phyloP scores from a whole-genome alignment of 1,140 invertebrate genomes.

The Drosophila kohkoa region DNA sequence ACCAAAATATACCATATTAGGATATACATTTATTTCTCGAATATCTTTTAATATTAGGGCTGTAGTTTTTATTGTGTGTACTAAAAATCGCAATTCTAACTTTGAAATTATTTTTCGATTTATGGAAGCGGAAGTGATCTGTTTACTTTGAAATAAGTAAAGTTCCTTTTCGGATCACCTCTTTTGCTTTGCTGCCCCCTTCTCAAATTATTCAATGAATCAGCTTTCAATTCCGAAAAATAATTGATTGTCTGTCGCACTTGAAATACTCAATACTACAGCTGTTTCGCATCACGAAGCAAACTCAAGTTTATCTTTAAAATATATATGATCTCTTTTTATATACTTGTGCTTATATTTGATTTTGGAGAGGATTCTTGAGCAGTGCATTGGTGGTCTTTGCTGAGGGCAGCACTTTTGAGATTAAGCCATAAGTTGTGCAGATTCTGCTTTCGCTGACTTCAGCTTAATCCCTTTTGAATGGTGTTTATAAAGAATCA shows the following conservation, averaged over 20 bases:
- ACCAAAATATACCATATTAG: too few species aligned
- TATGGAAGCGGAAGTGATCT: too few species aligned
- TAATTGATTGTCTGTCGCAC: background rate
- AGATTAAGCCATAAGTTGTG: constrained; percentile 24
- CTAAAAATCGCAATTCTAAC: too few species aligned
- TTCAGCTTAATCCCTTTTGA: constrained; percentile 52
- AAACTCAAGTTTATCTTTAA: constrained; percentile 6
- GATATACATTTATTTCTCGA: too few species aligned
- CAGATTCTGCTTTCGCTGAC: constrained; percentile 41
- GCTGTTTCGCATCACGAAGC: constrained; percentile 5
- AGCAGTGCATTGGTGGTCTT: background rate
- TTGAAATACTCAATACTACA: constrained; percentile 15
- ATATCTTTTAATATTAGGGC: too few species aligned
- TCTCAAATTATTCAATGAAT: background rate
- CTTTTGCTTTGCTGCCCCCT: background rate
- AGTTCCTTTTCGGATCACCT: too few species aligned
- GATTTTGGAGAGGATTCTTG: background rate
- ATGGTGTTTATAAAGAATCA: constrained; percentile 35
- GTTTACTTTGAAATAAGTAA: too few species aligned
- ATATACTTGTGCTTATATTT: background rate
- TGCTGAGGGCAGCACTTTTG: constrained; percentile 28
- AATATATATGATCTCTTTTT: background rate
- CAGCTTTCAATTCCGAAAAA: too few species aligned
- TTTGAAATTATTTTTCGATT: too few species aligned
- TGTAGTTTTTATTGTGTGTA: too few species aligned